Conservation (phyloP, 2,888 invertebrate species). For the Aleiodes testaceus region DNA sequence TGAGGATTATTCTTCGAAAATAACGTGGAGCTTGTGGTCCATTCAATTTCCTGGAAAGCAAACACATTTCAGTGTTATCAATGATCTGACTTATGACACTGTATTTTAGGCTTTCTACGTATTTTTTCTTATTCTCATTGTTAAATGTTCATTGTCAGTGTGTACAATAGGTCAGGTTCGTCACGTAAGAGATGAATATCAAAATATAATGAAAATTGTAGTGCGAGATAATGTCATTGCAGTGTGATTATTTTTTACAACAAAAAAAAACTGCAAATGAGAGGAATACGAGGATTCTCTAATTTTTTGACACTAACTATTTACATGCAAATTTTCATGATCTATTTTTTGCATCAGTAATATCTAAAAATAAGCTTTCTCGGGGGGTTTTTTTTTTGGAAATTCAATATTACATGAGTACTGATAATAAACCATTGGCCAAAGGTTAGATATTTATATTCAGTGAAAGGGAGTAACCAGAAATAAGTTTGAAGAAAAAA, state of each 20-base stretch:
- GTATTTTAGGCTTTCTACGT: conserved; percentile 7
- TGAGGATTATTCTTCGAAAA: conserved; percentile 19
- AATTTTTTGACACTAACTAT: conserved; percentile 12
- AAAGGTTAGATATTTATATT: conserved; percentile 50
- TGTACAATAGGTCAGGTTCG: conserved; percentile 60
- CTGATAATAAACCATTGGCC: conserved; percentile 54
- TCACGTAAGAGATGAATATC: conserved; percentile 46
- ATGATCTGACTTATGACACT: conserved; percentile 52
- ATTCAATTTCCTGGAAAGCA: background rate
- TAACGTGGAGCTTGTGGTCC: conserved; percentile 3
- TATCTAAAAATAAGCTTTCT: conserved; percentile 57
- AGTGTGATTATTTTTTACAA: conserved; percentile 18
- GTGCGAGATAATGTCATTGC: background rate
- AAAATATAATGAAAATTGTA: background rate
- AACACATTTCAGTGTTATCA: conserved; percentile 48
- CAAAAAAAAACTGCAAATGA: too few species aligned
- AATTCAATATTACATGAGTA: conserved; percentile 60
- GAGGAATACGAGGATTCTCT: background rate
- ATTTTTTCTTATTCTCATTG: conserved; percentile 31
- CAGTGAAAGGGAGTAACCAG: conserved; percentile 53
- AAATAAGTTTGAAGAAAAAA: conserved; percentile 52
- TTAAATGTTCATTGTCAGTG: conserved; percentile 35
- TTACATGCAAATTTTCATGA: background rate
- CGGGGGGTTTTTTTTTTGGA: conserved; percentile 41
- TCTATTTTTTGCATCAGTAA: conserved; percentile 35